phyloP scores from a whole-genome alignment of 2,888 invertebrate genomes.

The Acanthococcus lagerstroemiae region DNA sequence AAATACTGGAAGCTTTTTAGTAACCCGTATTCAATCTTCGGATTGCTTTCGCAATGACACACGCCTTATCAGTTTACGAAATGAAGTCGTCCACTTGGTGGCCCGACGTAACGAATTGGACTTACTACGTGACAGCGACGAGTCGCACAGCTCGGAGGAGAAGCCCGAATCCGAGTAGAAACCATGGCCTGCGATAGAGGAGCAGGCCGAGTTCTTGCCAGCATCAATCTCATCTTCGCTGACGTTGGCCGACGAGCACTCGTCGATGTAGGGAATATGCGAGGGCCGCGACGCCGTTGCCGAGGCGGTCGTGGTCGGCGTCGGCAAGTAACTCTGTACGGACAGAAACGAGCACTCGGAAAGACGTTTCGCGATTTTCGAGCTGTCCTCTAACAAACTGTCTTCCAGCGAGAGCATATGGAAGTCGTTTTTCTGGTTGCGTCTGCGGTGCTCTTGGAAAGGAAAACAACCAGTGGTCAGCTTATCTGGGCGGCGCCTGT shows the following conservation, averaged over 20 bases:
- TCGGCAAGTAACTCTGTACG: conserved; percentile 31
- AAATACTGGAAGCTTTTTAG: no score
- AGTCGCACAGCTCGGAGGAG: conserved; percentile 40
- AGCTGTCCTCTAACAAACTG: conserved; percentile 31
- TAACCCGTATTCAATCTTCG: neutral
- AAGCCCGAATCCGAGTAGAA: conserved; percentile 43
- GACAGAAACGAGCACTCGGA: conserved; percentile 38
- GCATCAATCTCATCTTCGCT: conserved; percentile 34
- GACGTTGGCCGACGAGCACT: conserved; percentile 32
- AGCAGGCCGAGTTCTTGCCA: conserved; percentile 32
- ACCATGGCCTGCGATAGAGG: conserved; percentile 36
- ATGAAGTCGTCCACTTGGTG: conserved; percentile 52
- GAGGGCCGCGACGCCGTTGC: conserved; percentile 33
- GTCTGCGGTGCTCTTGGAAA: conserved; percentile 45
- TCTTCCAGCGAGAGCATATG: conserved; percentile 9
- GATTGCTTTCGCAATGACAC: conserved; percentile 35
- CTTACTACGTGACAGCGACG: conserved; percentile 32
- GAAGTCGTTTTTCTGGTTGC: conserved; percentile 10
- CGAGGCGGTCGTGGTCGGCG: conserved; percentile 22
- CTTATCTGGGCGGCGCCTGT: conserved; percentile 44
- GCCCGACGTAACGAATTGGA: conserved; percentile 38
- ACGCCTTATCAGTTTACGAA: conserved; percentile 47
- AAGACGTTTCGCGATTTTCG: conserved; percentile 37
- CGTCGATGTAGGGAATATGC: conserved; percentile 40
- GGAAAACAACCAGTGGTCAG: conserved; percentile 48